These are phyloP conservation scores for Ochropacha duplaris DNA, from an alignment of 2,888 invertebrate genomes.

Conservation along the genomic window DNA sequence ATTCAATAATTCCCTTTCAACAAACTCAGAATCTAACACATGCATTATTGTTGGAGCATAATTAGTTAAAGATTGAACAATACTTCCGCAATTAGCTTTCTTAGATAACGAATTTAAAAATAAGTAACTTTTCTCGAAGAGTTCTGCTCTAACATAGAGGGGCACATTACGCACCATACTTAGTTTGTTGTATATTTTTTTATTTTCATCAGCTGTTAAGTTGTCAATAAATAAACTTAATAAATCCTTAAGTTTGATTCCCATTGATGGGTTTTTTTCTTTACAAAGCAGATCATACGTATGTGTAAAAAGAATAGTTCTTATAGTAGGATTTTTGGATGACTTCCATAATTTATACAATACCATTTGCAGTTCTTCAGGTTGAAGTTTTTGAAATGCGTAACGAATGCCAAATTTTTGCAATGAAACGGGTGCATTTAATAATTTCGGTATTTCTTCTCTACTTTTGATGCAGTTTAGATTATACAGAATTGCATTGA, in stretches of 20 bases:
- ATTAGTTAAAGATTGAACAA: conserved; percentile 25
- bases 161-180: conserved; percentile 40
- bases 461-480: conserved; percentile 25
- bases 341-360: conserved; percentile 51
- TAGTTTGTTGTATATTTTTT: conserved; percentile 50
- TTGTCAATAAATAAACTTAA: conserved; percentile 55
- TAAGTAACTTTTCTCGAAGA: conserved; percentile 49
- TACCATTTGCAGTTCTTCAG: conserved; percentile 39
- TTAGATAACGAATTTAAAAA: conserved; percentile 42
- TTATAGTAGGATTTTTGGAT: conserved; percentile 56
- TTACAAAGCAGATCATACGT: conserved; percentile 48
- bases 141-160: conserved; percentile 37
- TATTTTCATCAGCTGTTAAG: conserved; percentile 54
- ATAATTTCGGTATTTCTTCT: conserved; percentile 44
- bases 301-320: conserved; percentile 53
- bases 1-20: conserved; percentile 42
- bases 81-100: conserved; percentile 24
- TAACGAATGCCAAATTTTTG: conserved; percentile 65
- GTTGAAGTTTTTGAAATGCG: conserved; percentile 47
- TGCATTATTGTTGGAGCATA: conserved; percentile 47
- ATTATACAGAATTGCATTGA: conserved; percentile 59
- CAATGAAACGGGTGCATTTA: conserved; percentile 57
- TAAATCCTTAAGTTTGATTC: conserved; percentile 45
- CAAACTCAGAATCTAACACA: conserved; percentile 42
- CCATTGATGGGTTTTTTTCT: conserved; percentile 41